phyloP scores from a whole-genome alignment of 2,113 vertebrate species.

The Seriola rivoliana region DNA sequence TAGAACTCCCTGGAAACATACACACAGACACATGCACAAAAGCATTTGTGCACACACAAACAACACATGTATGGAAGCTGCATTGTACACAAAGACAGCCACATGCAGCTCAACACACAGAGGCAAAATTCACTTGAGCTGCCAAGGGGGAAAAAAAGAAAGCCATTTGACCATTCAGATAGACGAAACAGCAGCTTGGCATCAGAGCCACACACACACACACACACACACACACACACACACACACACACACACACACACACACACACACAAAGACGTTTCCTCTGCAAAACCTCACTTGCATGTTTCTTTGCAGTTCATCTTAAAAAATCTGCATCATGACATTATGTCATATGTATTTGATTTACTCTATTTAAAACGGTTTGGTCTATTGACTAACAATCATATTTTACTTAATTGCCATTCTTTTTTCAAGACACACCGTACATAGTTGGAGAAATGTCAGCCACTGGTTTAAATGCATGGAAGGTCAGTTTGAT shows the following conservation, averaged over 20 bases:
- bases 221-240: too few species aligned
- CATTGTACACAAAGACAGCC: constrained; percentile 1
- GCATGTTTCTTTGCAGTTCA: neutral
- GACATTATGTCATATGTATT: neutral
- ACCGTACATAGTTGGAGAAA: neutral
- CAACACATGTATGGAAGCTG: neutral
- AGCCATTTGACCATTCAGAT: constrained; percentile 9
- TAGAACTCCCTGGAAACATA: constrained; percentile 47
- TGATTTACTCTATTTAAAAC: constrained; percentile 9
- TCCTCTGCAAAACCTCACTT: too few species aligned
- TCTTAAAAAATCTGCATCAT: neutral
- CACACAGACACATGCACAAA: constrained; percentile 1
- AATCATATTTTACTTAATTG: neutral
- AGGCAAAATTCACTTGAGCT: neutral
- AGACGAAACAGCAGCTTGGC: constrained; percentile 16
- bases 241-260: too few species aligned
- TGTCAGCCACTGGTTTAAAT: neutral
- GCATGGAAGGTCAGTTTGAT: neutral
- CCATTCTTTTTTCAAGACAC: neutral
- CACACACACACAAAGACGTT: neutral
- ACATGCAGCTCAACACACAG: constrained; percentile 3
- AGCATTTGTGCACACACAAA: neutral
- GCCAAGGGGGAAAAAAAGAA: neutral
- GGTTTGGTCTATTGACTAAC: neutral
- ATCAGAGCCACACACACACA: neutral